Base-by-base conservation (phyloP, 2,113 vertebrate genomes). In the Phaethornis superciliosus region DNA sequence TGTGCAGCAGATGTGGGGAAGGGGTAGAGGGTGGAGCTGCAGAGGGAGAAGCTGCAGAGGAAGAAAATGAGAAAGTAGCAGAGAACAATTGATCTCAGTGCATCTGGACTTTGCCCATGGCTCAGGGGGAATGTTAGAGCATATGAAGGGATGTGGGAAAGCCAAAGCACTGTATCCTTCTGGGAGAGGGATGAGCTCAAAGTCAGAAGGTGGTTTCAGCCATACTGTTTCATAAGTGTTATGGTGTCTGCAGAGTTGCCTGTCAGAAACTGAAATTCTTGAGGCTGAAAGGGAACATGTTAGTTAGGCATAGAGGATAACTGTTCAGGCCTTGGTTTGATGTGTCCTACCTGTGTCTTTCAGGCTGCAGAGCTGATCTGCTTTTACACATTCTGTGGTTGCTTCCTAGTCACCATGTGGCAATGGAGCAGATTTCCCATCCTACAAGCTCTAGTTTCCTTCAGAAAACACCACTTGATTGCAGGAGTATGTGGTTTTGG, bases 21-120 rank as follows among this genome's bases (percentile, higher is more conserved):
- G 24, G 35, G 6, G 40, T 51, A 30, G 64, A 51, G 30, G 8
- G 11, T 62, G 35, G 12, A 24, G 23, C 9, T 51, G 54, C 47
- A 30, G 64, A 52, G 33, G 8, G 12, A 58, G 37, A 9, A 24
- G 23, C 9, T 51, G 54, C 24, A 20, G 12, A 1, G 7, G 52
- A 15, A 35, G 23, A 7, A 12, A 24, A 8, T n/a, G n/a, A 35
- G 86, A 52, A 46, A 42, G 30, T 32, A 17, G 5, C 15, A 9
- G 67, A 5, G 20, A 19, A 5, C 6, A 15, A 4, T 0, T 32
- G 27, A 10, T 23, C 5, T 8, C 3, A 8, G 64, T 1, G 2
- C 33, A 33, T 23, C 58, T 42, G 10, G 7, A 7, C 15, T 4
- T 9, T 54, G 6, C 19, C 8, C 0, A 0, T 26, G 35, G 26